These are phyloP conservation scores for Neosalanx taihuensis DNA, from an alignment of 2,797 vertebrate genomes.

Conservation along the genomic window DNA sequence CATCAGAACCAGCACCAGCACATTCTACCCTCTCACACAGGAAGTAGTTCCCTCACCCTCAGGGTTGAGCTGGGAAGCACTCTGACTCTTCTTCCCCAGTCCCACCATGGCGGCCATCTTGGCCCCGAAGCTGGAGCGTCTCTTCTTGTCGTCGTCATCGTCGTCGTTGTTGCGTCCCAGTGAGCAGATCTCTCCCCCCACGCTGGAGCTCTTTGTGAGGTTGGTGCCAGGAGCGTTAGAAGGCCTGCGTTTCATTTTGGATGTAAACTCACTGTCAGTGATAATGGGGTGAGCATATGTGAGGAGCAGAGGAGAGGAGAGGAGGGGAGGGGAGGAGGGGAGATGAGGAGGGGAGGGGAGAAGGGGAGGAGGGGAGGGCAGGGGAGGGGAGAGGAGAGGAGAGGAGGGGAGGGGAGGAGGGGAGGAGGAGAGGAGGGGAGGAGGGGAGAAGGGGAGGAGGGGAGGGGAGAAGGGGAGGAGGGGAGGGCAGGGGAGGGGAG, in stretches of 20 bases:
- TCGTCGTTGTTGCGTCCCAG: slow-evolving; percentile 87
- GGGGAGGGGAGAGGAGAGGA: slow-evolving; percentile 53
- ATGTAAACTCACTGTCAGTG: slow-evolving; percentile 81
- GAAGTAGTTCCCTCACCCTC: slow-evolving; percentile 78
- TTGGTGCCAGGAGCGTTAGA: slow-evolving; percentile 75
- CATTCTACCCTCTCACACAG: too few species aligned
- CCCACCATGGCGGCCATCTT: slow-evolving; percentile 96
- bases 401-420: slow-evolving; percentile 45
- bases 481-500: neutral
- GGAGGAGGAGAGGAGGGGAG: slow-evolving; percentile 1
- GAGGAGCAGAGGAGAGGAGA: neutral
- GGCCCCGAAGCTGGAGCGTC: slow-evolving; percentile 89
- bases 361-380: slow-evolving; percentile 53
- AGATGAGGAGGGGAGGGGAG: slow-evolving; percentile 47
- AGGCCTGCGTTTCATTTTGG: slow-evolving; percentile 87
- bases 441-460: neutral
- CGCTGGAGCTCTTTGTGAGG: slow-evolving; percentile 86
- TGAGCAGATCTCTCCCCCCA: slow-evolving; percentile 89
- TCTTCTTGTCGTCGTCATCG: slow-evolving; percentile 91
- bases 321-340: neutral
- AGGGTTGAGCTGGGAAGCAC: slow-evolving; percentile 89
- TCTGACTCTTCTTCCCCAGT: slow-evolving; percentile 90
- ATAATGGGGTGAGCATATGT: neutral
- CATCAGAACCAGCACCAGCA: too few species aligned
- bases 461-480: neutral